Evolutionary conservation across 2,888 invertebrate genomes (phyloP), one percentile per base, ranked within the genome.

Genomic region (Pollenia angustigena): DNA sequence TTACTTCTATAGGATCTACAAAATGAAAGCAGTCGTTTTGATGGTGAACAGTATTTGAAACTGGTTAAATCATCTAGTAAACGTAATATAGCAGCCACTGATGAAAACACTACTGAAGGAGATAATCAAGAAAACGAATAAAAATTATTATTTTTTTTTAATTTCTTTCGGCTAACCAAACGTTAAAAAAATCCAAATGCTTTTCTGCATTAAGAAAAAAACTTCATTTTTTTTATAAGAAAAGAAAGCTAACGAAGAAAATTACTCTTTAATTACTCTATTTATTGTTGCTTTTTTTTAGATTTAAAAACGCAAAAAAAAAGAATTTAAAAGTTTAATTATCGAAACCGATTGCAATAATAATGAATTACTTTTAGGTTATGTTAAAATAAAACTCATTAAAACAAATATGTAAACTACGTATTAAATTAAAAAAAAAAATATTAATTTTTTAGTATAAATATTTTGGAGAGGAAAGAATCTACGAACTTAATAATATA

Each of bases 1-100:
- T 72, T 82, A 79, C 16, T 58, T 46, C 62, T 66, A 83, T 90
- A 93, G 93, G 92, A 93, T 90, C 90, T 92, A 85, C 91, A 91
- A 85, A 93, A 93, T 90, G 93, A 93, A 89, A 92, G 91, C 84
- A 90, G 92, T 88, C 93, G 93, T 42, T 93, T 93, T 85, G 93
- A 93, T 91, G 93, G 92, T 81, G 93, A 93, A 78, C 93, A 92
- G 89, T 93, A 93, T 90, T 89, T 93, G 88, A 91, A 90, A 80
- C 90, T 92, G 86, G 90, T 91, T 80, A 92, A 92, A 89, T 92
- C 92, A 81, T 91, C 91, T 81, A 90, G 91, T 89, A 93, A 93
- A 90, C 91, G 93, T 89, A 92, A 92, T 89, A 92, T 93, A 89
- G 89, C 89, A 85, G 90, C 91, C 50, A 90, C 90, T 87, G 93